Evolutionary conservation across 2,888 invertebrate species (phyloP).

Genomic region (Macrostomum cliftonense): DNA sequence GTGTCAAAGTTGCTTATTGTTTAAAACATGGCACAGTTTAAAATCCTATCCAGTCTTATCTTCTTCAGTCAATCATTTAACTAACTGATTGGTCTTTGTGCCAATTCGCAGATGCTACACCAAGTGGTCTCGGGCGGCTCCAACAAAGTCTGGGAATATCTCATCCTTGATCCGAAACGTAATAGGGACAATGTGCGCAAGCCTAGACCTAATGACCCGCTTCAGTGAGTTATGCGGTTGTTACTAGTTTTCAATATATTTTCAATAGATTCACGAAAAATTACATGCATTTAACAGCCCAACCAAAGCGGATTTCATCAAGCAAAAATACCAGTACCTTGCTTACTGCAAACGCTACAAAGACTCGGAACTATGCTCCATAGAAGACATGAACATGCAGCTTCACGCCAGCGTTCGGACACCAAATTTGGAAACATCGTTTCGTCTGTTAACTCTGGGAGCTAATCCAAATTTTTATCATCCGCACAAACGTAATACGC

Average conservation of each 20-base stretch:
- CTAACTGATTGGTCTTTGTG: no score
- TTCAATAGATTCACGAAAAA: no score
- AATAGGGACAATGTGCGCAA: no score
- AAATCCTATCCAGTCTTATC: no score
- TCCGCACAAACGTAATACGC: constrained; percentile 63
- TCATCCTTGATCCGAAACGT: constrained; percentile 49
- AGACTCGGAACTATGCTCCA: constrained; percentile 19
- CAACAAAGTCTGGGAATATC: constrained; percentile 95
- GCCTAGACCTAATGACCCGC: no score
- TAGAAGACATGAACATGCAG: constrained; percentile 63
- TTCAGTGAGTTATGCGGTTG: no score
- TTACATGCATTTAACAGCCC: constrained; percentile 46
- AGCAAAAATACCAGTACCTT: constrained; percentile 71
- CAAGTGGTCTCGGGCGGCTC: constrained; percentile 72
- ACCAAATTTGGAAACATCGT: constrained; percentile 73
- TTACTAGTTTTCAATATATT: no score
- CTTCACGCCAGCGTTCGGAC: constrained; percentile 88
- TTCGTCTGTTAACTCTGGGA: constrained; percentile 65
- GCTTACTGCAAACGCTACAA: constrained; percentile 46
- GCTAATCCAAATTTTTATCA: constrained; percentile 71
- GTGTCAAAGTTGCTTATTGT: no score
- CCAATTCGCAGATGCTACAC: constrained; percentile 60
- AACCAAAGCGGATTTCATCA: constrained; percentile 77
- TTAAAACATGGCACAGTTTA: no score
- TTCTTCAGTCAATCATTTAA: no score